Evolutionary conservation across 2,797 vertebrate species (phyloP).

Genomic region (Ibycter americanus): DNA sequence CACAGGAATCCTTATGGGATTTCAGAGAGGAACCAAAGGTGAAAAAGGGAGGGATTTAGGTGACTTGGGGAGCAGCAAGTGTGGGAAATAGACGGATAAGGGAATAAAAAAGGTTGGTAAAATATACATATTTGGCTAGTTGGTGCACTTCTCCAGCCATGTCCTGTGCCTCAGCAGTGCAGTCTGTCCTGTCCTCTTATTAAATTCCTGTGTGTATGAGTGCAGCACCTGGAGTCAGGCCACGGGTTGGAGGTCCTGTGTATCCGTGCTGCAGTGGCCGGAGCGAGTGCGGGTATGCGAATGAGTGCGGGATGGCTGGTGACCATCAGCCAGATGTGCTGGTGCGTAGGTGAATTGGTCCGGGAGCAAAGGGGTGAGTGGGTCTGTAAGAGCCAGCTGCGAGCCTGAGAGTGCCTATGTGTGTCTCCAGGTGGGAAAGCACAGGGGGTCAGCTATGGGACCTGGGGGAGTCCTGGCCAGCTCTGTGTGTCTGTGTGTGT

Average conservation of each 20-base stretch:
- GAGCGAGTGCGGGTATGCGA: not conserved
- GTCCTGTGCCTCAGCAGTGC: not conserved
- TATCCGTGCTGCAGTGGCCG: not conserved
- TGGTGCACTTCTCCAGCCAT: not conserved
- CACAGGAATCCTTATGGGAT: not conserved
- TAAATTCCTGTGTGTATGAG: not conserved
- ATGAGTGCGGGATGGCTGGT: not conserved
- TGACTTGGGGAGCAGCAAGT: not conserved
- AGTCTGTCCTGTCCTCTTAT: not conserved
- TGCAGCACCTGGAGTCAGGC: not conserved
- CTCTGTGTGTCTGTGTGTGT: too few species aligned
- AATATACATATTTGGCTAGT: not conserved
- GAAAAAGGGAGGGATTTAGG: not conserved
- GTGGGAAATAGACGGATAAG: not conserved
- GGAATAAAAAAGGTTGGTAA: not conserved
- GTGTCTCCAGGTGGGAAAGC: not conserved
- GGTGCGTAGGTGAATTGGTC: not conserved
- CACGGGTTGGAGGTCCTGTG: accelerated
- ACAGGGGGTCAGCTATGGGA: not conserved
- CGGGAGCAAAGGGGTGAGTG: not conserved
- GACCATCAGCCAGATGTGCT: not conserved
- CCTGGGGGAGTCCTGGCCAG: not conserved
- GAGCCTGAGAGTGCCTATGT: not conserved
- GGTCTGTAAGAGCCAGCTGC: not conserved
- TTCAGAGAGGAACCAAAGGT: not conserved